These are phyloP conservation scores for Kobus ellipsiprymnus DNA, from an alignment of 2,113 vertebrate genomes.

Conservation along the genomic window DNA sequence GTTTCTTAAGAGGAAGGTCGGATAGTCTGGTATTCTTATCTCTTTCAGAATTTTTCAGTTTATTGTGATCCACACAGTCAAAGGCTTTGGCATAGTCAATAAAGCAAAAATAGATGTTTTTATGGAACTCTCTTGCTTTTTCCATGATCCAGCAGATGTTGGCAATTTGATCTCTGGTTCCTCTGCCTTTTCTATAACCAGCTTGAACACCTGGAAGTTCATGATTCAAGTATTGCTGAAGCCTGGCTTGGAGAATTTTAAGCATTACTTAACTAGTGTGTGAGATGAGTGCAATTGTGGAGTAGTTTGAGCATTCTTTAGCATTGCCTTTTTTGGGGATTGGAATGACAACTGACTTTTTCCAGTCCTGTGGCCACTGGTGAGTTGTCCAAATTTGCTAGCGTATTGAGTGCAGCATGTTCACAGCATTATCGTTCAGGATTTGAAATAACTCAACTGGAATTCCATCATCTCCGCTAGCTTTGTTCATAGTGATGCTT, in stretches of 20 bases:
- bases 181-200: not conserved
- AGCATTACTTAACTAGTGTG: not conserved
- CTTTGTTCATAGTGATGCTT: not conserved
- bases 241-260: not conserved
- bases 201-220: not conserved
- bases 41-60: too few relatives aligned
- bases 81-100: too few relatives aligned
- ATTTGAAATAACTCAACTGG: not conserved
- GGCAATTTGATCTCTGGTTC: not conserved
- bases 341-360: not conserved
- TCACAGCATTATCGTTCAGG: not conserved
- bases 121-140: not conserved
- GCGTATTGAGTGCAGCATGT: fast-evolving
- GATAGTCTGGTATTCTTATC: too few relatives aligned
- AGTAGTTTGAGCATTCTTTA: not conserved
- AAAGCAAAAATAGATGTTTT: too few relatives aligned
- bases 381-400: not conserved
- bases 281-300: not conserved
- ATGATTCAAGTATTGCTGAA: not conserved
- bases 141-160: not conserved
- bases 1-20: too few relatives aligned
- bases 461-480: not conserved
- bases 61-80: too few relatives aligned
- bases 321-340: not conserved
- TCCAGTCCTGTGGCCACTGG: not conserved